A percentile compares a stretch with the other conserved stretches of the same genome.
phyloP scores from a whole-genome alignment of 2,797 vertebrate genomes.

The Hyperoplus lanceolatus region DNA sequence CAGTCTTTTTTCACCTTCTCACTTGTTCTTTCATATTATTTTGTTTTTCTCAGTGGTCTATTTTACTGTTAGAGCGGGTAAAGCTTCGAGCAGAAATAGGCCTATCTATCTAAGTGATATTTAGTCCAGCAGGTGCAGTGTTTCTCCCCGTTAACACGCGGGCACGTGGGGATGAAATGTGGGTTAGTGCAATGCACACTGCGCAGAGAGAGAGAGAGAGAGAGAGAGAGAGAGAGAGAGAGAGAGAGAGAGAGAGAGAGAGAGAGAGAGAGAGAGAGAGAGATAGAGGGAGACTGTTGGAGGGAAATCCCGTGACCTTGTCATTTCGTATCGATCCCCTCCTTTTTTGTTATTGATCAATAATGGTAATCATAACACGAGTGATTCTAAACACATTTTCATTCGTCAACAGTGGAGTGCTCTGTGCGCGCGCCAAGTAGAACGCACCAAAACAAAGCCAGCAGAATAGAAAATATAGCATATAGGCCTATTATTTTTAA shows the following conservation, averaged over 20 bases:
- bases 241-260: neutral
- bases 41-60: neutral
- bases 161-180: neutral
- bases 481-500: too few relatives aligned
- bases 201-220: neutral
- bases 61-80: neutral
- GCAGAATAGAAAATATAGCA: too few relatives aligned
- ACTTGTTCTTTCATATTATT: neutral
- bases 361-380: conserved; percentile 75
- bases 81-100: neutral
- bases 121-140: neutral
- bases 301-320: conserved; percentile 79
- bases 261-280: neutral
- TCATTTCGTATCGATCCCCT: conserved; percentile 76
- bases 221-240: neutral
- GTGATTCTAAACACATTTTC: conserved; percentile 55
- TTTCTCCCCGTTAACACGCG: neutral
- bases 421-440: neutral
- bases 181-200: conserved; percentile 15
- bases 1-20: neutral
- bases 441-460: conserved; percentile 46
- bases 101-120: neutral
- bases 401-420: conserved; percentile 15
- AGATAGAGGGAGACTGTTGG: conserved; percentile 24
- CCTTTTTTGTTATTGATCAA: conserved; percentile 77